These are phyloP conservation scores for Eupithecia exiguata DNA, from an alignment of 2,888 invertebrate genomes.

Conservation along the genomic window DNA sequence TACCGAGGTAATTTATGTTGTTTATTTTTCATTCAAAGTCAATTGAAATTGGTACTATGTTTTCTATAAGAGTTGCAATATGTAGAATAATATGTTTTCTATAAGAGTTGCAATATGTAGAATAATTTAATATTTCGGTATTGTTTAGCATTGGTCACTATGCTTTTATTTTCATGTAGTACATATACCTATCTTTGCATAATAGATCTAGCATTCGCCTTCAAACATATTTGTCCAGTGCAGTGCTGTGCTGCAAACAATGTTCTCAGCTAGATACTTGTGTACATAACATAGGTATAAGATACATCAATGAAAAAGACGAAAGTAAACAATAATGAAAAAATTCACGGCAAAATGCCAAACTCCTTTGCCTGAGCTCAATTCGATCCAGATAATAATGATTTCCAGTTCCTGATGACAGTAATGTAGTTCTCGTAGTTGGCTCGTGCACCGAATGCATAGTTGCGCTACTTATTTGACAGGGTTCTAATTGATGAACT, in stretches of 20 bases:
- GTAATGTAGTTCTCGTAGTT: conserved; percentile 23
- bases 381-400: not conserved
- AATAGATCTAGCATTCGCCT: conserved; percentile 14
- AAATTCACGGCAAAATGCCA: not conserved
- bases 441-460: conserved; percentile 21
- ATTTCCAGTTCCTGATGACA: conserved; percentile 22
- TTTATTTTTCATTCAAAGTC: not conserved
- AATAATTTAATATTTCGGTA: conserved; percentile 11
- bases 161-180: conserved; percentile 18
- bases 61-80: not conserved
- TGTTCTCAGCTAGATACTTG: not conserved
- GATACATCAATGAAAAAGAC: not conserved
- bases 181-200: not conserved
- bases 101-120: not conserved
- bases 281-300: not conserved
- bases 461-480: conserved; percentile 32
- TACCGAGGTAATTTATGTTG: conserved; percentile 60
- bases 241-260: not conserved
- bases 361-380: not conserved
- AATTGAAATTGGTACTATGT: not conserved
- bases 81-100: too few species aligned
- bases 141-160: conserved; percentile 15
- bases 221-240: conserved; percentile 19
- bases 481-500: conserved; percentile 37
- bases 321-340: not conserved